Base-by-base conservation (phyloP, 2,888 invertebrate species). In the Cosmia trapezina region DNA sequence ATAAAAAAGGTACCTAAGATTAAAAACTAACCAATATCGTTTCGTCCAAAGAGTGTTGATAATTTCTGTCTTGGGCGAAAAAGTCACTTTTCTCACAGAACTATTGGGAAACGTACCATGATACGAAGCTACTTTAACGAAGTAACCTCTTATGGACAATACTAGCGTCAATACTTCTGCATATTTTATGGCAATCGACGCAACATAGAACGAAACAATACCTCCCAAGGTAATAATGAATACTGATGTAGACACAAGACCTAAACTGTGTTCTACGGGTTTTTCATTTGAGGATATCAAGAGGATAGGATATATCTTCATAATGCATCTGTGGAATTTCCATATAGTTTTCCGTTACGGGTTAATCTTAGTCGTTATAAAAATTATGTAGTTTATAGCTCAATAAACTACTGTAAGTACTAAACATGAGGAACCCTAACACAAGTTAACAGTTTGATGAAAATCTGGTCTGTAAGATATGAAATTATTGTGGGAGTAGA, bases 141-240 rank as follows among this genome's bases (percentile, higher is more conserved):
- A 49, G 22, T 53, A 8, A 51, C 41, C 11, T 47, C 9, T 45
- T 6, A 33, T 45, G 33, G 22, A 33, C 19, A 19, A 47, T 41
- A 5, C 7, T 51, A 45, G 28, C 57, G 33, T 78, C 71, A 78
- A 78, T 78, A 78, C 47, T 43, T 19, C 1, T 76, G 59, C 53
- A 76, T 71, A 71, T 63, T 76, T 63, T 12, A 76, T 76, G 6
- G 2, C 5, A 22, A 63, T 69, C 41, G 57, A 53, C 7, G 17
- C 17, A 28, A 41, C 56, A n/a, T 14, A 9, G 43, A 57, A 75
- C 17, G 41, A 57, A 57, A 57, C 19, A 12, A 43, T 33, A 41
- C 19, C 37, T 51, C 57, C 49, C 22, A 63, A 28, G 28, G 28
- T 28, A 28, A 28, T 28, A 28, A 22, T 54, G 9, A 14, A 33